Evolutionary conservation across 2,797 vertebrate species (phyloP).

Genomic region (Apodemus agrarius): DNA sequence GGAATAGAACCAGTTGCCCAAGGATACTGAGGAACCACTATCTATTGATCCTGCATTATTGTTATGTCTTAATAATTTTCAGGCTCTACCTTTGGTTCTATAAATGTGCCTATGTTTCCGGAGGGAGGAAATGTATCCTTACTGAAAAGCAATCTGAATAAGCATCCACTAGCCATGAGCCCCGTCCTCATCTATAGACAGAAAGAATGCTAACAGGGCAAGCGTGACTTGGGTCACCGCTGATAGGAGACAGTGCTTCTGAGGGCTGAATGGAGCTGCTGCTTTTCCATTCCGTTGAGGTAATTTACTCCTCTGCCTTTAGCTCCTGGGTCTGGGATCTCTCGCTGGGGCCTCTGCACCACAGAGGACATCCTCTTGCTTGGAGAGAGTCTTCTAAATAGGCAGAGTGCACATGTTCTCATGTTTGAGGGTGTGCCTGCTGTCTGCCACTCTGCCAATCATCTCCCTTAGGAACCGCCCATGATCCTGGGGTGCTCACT

Average conservation of each 20-base stretch:
- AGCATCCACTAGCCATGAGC: neutral
- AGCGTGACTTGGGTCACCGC: neutral
- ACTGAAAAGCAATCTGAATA: conserved; percentile 57
- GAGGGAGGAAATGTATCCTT: neutral
- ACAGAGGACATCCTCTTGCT: neutral
- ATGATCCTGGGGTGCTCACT: neutral
- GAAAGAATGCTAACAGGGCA: neutral
- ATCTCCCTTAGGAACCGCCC: too few species aligned
- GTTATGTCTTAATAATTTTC: neutral
- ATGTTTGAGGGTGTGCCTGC: neutral
- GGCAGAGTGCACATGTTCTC: accelerated
- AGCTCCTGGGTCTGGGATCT: neutral
- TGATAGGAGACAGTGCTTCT: neutral
- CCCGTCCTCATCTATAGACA: neutral
- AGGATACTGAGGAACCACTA: neutral
- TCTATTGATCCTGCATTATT: neutral
- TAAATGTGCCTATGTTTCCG: neutral
- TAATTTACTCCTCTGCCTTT: neutral
- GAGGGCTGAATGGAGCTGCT: neutral
- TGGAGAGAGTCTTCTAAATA: neutral
- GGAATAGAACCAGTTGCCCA: too few species aligned
- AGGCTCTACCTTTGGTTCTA: neutral
- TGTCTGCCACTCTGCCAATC: accelerated
- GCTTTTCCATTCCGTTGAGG: neutral
- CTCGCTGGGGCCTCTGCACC: neutral